Base-by-base conservation (phyloP, 2,888 invertebrate species). In the Epirrhoe tristata region DNA sequence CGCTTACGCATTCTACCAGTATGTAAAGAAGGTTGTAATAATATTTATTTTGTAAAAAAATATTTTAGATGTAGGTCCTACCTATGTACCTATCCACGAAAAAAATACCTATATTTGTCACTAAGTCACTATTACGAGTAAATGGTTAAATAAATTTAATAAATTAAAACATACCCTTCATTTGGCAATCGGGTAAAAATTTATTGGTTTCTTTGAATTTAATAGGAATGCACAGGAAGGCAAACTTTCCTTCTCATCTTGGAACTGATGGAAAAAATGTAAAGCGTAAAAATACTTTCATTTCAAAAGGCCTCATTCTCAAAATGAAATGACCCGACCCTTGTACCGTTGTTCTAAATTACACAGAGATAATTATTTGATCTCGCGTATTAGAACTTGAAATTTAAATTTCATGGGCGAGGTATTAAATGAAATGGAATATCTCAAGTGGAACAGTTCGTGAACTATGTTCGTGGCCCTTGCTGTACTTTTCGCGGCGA, bases 361-460 rank as follows among this genome's bases (percentile, higher is more conserved):
- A 81, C 70, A 81, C 74, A 79, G 76, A 78, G 73, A 79, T 85
- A 85, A 87, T 86, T 82, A 83, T 84, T 86, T 86, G 80, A 86
- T 81, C 80, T 75, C 79, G 88, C 81, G 77, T 80, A 82, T 88
- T 85, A 82, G 79, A 82, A 77, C 81, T 83, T 83, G 80, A 87
- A 90, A 90, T 90, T 83, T 50, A 63, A 85, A 93, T 93, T 91
- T 90, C 87, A 88, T 81, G 90, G 89, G 77, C 83, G 85, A 90
- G 87, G 85, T 90, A 87, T 90, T 92, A 93, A 89, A 89, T 81
- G 79, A 77, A 83, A 79, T 72, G 77, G 77, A 75, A 63, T 73
- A 73, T 81, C 79, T 82, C 82, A 85, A 82, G 86, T 87, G 86
- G 85, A 89, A 88, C 93, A 93, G 91, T 93, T 78, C 73, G 82